Conservation (phyloP, 2,888 invertebrate genomes). For the Xylocampa areola region DNA sequence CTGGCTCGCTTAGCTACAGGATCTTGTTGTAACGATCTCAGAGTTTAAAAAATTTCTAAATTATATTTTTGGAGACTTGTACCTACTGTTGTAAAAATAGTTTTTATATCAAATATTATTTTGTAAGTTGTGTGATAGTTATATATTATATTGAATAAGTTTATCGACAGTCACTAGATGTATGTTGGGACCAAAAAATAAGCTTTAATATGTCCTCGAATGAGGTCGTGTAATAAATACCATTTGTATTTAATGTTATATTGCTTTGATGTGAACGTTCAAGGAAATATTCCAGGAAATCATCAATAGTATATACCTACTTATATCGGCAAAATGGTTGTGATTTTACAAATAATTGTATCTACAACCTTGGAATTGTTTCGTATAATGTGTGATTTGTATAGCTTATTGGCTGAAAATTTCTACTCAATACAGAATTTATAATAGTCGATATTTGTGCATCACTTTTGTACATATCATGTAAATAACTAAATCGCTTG, state of each 20-base stretch:
- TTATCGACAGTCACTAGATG: conserved; percentile 62
- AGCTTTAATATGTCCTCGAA: conserved; percentile 76
- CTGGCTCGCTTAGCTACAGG: conserved; percentile 43
- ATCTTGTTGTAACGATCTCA: conserved; percentile 81
- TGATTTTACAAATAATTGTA: conserved; percentile 39
- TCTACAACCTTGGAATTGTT: conserved; percentile 10
- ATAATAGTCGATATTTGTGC: neutral
- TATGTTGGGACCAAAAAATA: conserved; percentile 78
- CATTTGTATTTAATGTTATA: conserved; percentile 14
- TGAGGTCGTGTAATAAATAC: conserved; percentile 28
- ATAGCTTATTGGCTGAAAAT: conserved; percentile 23
- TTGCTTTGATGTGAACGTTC: conserved; percentile 33
- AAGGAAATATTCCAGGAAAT: conserved; percentile 15
- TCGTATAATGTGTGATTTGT: conserved; percentile 18
- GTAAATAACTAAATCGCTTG: conserved; percentile 52
- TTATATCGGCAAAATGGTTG: conserved; percentile 45
- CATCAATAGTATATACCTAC: conserved; percentile 16
- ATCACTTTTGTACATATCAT: conserved; percentile 61
- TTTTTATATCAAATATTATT: conserved; percentile 58
- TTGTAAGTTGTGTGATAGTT: conserved; percentile 81
- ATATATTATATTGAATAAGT: conserved; percentile 79
- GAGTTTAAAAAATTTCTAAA: conserved; percentile 77
- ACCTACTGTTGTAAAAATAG: conserved; percentile 65
- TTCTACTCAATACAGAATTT: neutral
- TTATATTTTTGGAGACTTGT: conserved; percentile 72